phyloP scores from a whole-genome alignment of 1,140 invertebrate genomes.

The Aplysia californica region DNA sequence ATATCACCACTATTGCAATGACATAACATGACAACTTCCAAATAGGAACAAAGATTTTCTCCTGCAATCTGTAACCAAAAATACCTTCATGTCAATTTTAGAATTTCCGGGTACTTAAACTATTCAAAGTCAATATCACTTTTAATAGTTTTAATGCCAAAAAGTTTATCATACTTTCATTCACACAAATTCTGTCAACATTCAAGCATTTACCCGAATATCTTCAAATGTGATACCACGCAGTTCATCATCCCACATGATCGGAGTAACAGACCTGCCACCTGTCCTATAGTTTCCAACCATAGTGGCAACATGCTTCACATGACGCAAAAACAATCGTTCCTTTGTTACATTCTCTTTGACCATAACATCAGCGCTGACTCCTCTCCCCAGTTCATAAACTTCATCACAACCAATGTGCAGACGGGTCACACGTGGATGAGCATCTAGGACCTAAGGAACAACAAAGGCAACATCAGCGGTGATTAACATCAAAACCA shows the following conservation, averaged over 20 bases:
- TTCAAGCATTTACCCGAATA: slow-evolving; percentile 58
- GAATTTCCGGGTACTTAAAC: too few species aligned
- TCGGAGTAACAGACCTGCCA: slow-evolving; percentile 71
- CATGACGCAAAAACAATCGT: slow-evolving; percentile 69
- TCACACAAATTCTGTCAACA: too few species aligned
- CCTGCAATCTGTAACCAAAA: too few species aligned
- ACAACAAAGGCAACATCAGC: too few species aligned
- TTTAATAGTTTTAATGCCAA: too few species aligned
- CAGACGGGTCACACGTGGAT: slow-evolving; percentile 64
- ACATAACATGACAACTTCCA: too few species aligned
- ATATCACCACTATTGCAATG: too few species aligned
- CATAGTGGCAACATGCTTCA: slow-evolving; percentile 64
- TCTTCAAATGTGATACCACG: slow-evolving; percentile 72
- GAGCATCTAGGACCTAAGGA: slow-evolving; percentile 69
- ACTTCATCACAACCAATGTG: slow-evolving; percentile 75
- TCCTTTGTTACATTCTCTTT: slow-evolving; percentile 64
- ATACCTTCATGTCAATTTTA: too few species aligned
- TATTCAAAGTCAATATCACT: too few species aligned
- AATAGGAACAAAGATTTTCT: too few species aligned
- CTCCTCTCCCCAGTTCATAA: slow-evolving; percentile 34
- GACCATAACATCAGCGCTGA: slow-evolving; percentile 40
- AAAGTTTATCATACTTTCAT: too few species aligned
- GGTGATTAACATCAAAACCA: neutral
- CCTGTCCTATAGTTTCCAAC: slow-evolving; percentile 48
- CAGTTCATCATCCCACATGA: slow-evolving; percentile 97